Base-by-base conservation (phyloP, 2,888 invertebrate genomes). In the Mythimna vitellina region DNA sequence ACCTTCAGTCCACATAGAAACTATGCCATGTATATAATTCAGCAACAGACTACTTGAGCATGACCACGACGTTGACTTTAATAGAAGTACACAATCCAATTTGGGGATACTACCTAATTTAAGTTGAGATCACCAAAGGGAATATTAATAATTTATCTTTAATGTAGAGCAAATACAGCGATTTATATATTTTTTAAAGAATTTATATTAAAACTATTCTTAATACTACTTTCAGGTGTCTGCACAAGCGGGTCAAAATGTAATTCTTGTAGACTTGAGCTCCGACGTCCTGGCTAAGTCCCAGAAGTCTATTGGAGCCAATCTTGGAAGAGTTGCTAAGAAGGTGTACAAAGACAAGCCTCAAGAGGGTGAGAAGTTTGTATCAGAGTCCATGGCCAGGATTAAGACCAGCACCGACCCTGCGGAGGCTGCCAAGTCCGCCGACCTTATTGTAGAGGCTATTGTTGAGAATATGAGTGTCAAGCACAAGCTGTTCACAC, bases 381-480 rank as follows among this genome's bases (percentile, higher is more conserved):
- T 98, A 1, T 89, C 95, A 0, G 97, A 97, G 25, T 95, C 98
- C 66, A 91, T 87, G 65, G 88, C 82, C n/a, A 96, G 97, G 76
- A 93, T 95, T 68, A 93, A 93, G 81, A 90, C 97, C 4, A 96
- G 97, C 0, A 97, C 97, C 3, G 96, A 97, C 70, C 97, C 97
- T 9, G 98, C 97, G 0, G 94, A 97, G 56, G 86, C 88, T 56
- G 97, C 97, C 0, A 96, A 97, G 90, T 94, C 96, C 29, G 96
- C 97, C 0, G 98, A 98, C 92, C 92, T 99, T 73, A 98, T 99
- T 5, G 97, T 99, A 20, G 99, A 99, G 93, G 99, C 99, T 1
- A 98, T 99, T 89, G 97, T 98, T 17, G 99, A 99, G 92, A 98
- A 98, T 89, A 94, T 99, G 75, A 97, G 97, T 66, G 93, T 97